A percentile compares a stretch with the other conserved stretches of the same genome.
These are phyloP conservation scores for Trachymyrmex septentrionalis DNA, from an alignment of 1,140 invertebrate species.

Conservation along the genomic window DNA sequence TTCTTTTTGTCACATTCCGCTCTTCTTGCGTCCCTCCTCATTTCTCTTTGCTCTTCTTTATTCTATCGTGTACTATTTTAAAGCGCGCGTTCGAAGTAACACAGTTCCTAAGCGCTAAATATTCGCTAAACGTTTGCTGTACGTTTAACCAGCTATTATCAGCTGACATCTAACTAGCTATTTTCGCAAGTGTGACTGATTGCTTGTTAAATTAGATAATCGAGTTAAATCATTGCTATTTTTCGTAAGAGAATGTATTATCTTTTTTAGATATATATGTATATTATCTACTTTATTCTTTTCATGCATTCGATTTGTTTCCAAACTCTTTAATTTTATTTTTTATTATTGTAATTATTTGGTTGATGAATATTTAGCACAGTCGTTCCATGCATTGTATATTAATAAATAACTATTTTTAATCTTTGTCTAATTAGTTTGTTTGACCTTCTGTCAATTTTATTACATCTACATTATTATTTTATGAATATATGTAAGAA, in stretches of 20 bases:
- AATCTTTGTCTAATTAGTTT: too few species aligned
- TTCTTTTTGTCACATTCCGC: slow-evolving; percentile 69
- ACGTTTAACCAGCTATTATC: slow-evolving; percentile 7
- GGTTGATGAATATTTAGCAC: too few species aligned
- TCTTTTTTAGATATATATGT: neutral
- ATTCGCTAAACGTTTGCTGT: slow-evolving; percentile 10
- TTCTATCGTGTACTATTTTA: slow-evolving; percentile 39
- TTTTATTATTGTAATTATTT: too few species aligned
- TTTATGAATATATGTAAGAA: neutral
- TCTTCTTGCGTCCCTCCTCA: slow-evolving; percentile 17
- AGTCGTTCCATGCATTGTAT: too few species aligned
- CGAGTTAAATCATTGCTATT: neutral
- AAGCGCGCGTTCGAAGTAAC: slow-evolving; percentile 24
- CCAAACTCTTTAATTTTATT: too few species aligned
- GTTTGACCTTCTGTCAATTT: too few species aligned
- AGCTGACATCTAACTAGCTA: slow-evolving; percentile 8
- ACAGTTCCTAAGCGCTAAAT: neutral
- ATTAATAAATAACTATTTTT: too few species aligned
- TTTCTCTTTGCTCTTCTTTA: slow-evolving; percentile 24
- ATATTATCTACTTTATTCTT: too few species aligned
- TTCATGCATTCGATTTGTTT: too few species aligned
- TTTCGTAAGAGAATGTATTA: neutral
- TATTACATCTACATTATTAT: neutral
- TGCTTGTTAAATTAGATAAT: slow-evolving; percentile 20
- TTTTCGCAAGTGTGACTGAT: neutral